Evolutionary conservation across 2,797 vertebrate species (phyloP).

Genomic region (Acanthurus lineatus): DNA sequence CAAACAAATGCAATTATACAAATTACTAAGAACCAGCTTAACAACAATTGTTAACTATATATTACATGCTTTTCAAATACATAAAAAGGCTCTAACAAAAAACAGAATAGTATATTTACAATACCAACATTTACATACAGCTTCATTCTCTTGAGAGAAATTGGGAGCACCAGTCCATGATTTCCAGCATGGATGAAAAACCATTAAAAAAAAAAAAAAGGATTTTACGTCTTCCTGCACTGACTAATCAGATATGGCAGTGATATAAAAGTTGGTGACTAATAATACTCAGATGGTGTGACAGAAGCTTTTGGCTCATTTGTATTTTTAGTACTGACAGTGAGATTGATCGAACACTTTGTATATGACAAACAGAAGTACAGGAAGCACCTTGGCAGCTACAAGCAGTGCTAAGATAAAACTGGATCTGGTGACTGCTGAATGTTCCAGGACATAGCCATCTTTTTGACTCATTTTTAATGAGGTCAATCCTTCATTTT

Average conservation of each 20-base stretch:
- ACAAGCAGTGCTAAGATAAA: conserved; percentile 36
- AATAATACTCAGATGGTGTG: conserved; percentile 79
- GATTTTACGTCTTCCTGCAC: conserved; percentile 43
- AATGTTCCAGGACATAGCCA: conserved; percentile 47
- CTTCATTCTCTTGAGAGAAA: conserved; percentile 70
- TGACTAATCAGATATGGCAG: conserved; percentile 61
- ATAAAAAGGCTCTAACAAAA: conserved; percentile 86
- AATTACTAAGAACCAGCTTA: conserved; percentile 98
- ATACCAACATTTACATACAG: conserved; percentile 88
- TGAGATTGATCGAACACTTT: conserved; percentile 59
- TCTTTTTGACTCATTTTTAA: conserved; percentile 54
- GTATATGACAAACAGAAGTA: conserved; percentile 41
- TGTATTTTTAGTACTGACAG: conserved; percentile 51
- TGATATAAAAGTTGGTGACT: conserved; percentile 48
- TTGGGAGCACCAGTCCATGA: conserved; percentile 88
- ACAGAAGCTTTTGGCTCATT: conserved; percentile 68
- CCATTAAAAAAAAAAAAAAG: conserved; percentile 8
- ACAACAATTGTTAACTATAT: conserved; percentile 92
- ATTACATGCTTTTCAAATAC: conserved; percentile 94
- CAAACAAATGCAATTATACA: conserved; percentile 90
- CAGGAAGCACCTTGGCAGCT: conserved; percentile 47
- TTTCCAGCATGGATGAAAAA: conserved; percentile 87
- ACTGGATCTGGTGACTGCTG: conserved; percentile 37
- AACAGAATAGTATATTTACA: conserved; percentile 92
- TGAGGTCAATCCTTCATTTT: conserved; percentile 82